Base-by-base conservation (phyloP, 2,797 vertebrate species). In the Rhadinocentrus ornatus region DNA sequence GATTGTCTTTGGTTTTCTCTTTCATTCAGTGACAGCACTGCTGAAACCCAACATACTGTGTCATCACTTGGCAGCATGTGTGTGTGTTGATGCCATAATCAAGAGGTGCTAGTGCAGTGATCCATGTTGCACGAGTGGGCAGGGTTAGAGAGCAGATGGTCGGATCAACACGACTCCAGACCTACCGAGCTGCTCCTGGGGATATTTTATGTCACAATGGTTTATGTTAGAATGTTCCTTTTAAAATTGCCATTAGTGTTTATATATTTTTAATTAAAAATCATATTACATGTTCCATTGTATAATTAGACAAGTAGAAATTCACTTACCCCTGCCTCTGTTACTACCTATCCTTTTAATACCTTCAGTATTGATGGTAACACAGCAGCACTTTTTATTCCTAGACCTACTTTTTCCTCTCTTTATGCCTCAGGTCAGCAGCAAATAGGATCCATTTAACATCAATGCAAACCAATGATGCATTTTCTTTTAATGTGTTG, bases 141-240 rank as follows among this genome's bases (percentile, higher is more conserved):
- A 13, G 72, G 65, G 72, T 82, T 79, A 63, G 69, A 79, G 76
- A 89, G 78, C 87, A 88, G 87, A 89, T 90, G 88, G 85, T 84
- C 69, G 24, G 37, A 73, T 60, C 81, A 68, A 67, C 81, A 74
- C 55, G 78, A 80, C 60, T 85, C 75, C 73, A 63, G 71, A 80
- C 74, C 78, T 34, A 62, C 72, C 67, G 46, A 2, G 34, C 22
- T 6, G 52, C 61, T 58, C 71, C 83, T 54, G 7, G 67, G 56
- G 80, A 68, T 71, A 85, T 26, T 77, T 64, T 68, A 68, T 31
- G n/a, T 37, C 59, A 35, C 44, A 16, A 3, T 35, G 31, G 18
- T 57, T 57, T n/a, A 22, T 32, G 3, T 12, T 16, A 35, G 24
- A 15, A 15, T 59, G 15, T 15, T 22, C 24, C 7, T 12, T 11